Conservation (phyloP, 2,888 invertebrate genomes). For the Thymelicus acteon region DNA sequence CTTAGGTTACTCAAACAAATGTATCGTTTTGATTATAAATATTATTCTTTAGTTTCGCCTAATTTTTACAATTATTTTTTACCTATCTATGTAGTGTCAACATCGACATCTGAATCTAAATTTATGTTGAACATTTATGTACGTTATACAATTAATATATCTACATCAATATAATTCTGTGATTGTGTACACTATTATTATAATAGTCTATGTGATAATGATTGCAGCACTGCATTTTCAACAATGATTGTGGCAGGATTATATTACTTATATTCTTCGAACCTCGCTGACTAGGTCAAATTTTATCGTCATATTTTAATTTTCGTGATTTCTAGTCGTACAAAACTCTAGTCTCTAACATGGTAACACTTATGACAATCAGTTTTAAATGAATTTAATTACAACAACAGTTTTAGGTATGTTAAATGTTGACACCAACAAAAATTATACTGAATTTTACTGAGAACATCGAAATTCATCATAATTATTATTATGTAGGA, state of each 20-base stretch:
- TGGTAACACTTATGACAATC: slow-evolving; percentile 39
- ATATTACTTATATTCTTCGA: slow-evolving; percentile 27
- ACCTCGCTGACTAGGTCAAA: slow-evolving; percentile 28
- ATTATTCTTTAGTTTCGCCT: slow-evolving; percentile 58
- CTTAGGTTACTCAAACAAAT: slow-evolving; percentile 39
- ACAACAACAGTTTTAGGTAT: slow-evolving; percentile 14
- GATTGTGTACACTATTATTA: slow-evolving; percentile 45
- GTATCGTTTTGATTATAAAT: slow-evolving; percentile 48
- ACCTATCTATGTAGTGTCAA: slow-evolving; percentile 76
- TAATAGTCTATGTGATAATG: slow-evolving; percentile 42
- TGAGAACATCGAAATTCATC: neutral
- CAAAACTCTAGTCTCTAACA: slow-evolving; percentile 30
- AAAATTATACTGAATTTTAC: slow-evolving; percentile 5
- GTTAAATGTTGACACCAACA: slow-evolving; percentile 18
- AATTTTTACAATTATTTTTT: slow-evolving; percentile 75
- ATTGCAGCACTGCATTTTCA: slow-evolving; percentile 27
- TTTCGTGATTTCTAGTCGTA: slow-evolving; percentile 21
- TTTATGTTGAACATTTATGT: slow-evolving; percentile 47
- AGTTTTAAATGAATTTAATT: slow-evolving; percentile 6
- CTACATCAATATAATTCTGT: slow-evolving; percentile 46
- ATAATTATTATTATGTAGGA: slow-evolving; percentile 27
- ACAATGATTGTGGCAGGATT: slow-evolving; percentile 41
- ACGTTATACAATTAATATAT: slow-evolving; percentile 43
- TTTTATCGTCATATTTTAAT: slow-evolving; percentile 17
- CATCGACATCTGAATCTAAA: slow-evolving; percentile 51